Conservation (phyloP, 37 sponge, comb jelly and placozoan species). For the Petrosia ficiformis region DNA sequence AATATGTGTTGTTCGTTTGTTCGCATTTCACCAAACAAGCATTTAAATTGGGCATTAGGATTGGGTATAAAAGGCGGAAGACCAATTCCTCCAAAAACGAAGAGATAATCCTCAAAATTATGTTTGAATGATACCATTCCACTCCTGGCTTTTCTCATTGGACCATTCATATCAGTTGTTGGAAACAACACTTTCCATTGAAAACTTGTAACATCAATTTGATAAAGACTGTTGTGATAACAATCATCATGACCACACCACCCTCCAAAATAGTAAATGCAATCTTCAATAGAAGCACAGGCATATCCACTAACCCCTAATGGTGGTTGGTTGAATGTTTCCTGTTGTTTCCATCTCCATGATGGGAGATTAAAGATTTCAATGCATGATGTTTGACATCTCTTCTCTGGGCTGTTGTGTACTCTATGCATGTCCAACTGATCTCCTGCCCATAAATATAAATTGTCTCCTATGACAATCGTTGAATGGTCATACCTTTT, state of each 20-base stretch:
- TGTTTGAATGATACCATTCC: neutral
- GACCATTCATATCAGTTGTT: neutral
- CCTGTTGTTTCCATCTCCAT: neutral
- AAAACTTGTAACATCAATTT: neutral
- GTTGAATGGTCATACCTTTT: neutral
- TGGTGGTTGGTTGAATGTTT: neutral
- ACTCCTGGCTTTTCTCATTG: neutral
- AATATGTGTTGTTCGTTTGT: too few relatives aligned
- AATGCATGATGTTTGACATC: neutral
- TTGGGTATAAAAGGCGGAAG: too few relatives aligned
- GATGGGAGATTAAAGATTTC: neutral
- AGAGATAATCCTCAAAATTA: neutral
- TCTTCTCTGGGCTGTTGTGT: neutral
- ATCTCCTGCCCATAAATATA: neutral
- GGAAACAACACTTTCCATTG: neutral
- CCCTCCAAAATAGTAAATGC: neutral
- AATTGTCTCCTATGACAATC: neutral
- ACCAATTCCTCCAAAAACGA: neutral
- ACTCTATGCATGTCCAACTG: neutral
- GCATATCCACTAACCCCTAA: neutral
- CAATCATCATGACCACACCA: neutral
- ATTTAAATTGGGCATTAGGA: too few relatives aligned
- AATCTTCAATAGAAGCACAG: neutral
- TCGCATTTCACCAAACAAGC: too few relatives aligned
- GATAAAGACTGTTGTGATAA: neutral